Evolutionary conservation across 2,797 vertebrate genomes (phyloP), one percentile per base, ranked within the genome.

Genomic region (Cheracebus regulus): DNA sequence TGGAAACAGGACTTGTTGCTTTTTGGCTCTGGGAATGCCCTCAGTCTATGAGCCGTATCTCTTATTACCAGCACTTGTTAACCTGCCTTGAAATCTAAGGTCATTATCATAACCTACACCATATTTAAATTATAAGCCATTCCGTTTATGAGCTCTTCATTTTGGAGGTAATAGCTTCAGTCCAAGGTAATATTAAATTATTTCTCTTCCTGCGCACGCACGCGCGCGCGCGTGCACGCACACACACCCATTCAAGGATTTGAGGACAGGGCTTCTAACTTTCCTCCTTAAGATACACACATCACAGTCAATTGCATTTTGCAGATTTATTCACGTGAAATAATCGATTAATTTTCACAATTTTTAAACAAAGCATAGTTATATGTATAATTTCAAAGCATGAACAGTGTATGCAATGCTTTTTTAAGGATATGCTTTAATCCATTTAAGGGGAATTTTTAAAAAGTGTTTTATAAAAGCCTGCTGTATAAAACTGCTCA

Each of bases 1-100:
- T 95, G 93, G 73, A 83, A 88, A 52, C 46, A 13, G 5, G 57
- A 94, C 78, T 96, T 90, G 91, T 92, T 82, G 88, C 92, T 72
- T 64, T 75, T 89, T 30, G 39, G 75, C 67, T 12, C n/a, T n/a
- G 81, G 79, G 96, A 58, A 46, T 26, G 30, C 11, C 28, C 13
- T 93, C 22, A 2, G 24, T 58, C 82, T 64, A 76, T 39, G n/a
- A 44, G 17, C 9, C 67, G 0, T 36, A 2, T 39, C 64, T 78
- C 0, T 76, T 19, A 28, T 55, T 52, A 90, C 80, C 33, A 61
- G 44, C 15, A 0, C 55, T 90, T 48, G 26, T 33, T 93, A 86
- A 88, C 61, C 64, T 86, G 79, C 57, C 89, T 95, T 92, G 82
- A 85, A 67, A 95, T 72, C 64, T 78, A 76, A 52, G 28, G 10